These are phyloP conservation scores for Drosophila lini DNA, from an alignment of 1,140 invertebrate genomes.

Conservation along the genomic window DNA sequence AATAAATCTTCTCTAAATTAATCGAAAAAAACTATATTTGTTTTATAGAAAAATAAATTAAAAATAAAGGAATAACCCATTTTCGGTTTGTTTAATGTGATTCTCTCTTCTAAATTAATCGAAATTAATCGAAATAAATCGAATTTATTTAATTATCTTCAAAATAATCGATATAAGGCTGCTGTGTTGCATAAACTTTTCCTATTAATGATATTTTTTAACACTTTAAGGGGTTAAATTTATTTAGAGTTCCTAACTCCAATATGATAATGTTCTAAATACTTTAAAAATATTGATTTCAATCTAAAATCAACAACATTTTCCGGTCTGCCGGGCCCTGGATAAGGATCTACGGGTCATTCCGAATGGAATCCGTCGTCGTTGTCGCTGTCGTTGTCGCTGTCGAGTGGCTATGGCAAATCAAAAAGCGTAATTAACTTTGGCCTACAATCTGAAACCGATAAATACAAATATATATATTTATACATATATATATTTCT, in stretches of 20 bases:
- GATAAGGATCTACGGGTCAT: conserved; percentile 5
- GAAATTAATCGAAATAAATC: too few species aligned
- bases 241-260: neutral
- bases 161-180: too few species aligned
- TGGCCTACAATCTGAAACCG: conserved; percentile 52
- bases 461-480: conserved; percentile 3
- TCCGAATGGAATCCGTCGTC: conserved; percentile 4
- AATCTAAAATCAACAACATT: neutral
- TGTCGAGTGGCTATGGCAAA: conserved; percentile 53
- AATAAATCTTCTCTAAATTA: too few species aligned
- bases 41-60: too few species aligned
- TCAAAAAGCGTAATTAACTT: conserved; percentile 75
- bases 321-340: conserved; percentile 4
- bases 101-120: too few species aligned
- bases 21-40: too few species aligned
- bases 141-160: too few species aligned
- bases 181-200: neutral
- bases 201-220: neutral
- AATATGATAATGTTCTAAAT: neutral
- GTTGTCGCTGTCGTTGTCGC: neutral
- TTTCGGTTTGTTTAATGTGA: too few species aligned
- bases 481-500: neutral
- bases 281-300: neutral
- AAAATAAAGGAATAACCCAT: too few species aligned
- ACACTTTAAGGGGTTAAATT: neutral